Evolutionary conservation across 1,140 invertebrate species (phyloP), one percentile per base, ranked within the genome.

Genomic region (Drosophila persimilis): DNA sequence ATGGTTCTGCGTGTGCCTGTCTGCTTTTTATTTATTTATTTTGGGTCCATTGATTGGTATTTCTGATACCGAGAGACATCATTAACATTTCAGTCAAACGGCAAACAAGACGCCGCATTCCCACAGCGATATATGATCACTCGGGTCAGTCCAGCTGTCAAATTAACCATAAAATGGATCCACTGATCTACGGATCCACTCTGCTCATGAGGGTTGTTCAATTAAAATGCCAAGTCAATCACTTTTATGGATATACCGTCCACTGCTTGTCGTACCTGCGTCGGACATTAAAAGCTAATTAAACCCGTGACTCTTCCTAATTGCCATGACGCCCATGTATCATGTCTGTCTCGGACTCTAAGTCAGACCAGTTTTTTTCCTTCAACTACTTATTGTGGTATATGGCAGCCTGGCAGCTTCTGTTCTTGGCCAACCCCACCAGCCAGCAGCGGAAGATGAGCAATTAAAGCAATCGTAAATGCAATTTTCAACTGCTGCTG

Each of bases 221-320:
- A 88, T 86, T 83, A 88, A 86, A 88, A 86, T 86, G 71, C 66
- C 83, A 76, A 53, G 83, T 88, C 83, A 85, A 85, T 85, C 81
- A 84, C 74, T 58, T 39, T 81, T 59, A 77, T 71, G 83, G 81
- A 77, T 81, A 77, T 77, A 44, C 55, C 35, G 47, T 15, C 24
- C 31, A 35, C 9, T 64, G 46, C 57, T 46, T 74, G 56, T 60
- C 52, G 57, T 62, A 56, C 57, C 35, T 51, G 54, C 60, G 64
- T 72, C 52, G 51, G 45, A 20, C 70, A 80, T 53, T 50, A 71
- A 76, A 64, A 80, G 58, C 47, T 26, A 61, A 45, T 56, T 53
- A 41, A 22, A 56, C 9, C 43, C 22, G 22, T 50, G 35, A 51
- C 54, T 35, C 44, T 8, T 22, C 24, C 80, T 85, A 85, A 84